Evolutionary conservation across 1,140 invertebrate genomes (phyloP), one percentile per base, ranked within the genome.

Genomic region (Achatina immaculata): DNA sequence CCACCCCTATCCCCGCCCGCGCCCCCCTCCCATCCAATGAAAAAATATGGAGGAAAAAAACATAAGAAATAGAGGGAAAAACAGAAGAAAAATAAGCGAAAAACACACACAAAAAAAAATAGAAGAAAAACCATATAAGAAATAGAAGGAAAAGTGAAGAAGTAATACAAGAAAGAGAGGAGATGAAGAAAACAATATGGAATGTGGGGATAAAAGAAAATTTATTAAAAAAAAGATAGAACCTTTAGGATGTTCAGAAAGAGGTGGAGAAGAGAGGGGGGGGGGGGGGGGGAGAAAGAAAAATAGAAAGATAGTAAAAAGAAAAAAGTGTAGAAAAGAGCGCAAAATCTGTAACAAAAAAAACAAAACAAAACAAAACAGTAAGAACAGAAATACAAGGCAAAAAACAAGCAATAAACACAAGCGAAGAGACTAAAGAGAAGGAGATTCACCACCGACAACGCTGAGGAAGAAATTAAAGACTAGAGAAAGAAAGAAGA

Each of bases 41-140:
- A n/a, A n/a, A n/a, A n/a, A n/a, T n/a, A n/a, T n/a, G n/a, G n/a
- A n/a, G n/a, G n/a, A 48, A 28, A 75, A 42, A 51, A 36, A 48
- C 3, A 75, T 36, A 75, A 36, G 43, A 42, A 75, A 42, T 11
- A 42, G 43, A 36, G 45, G 72, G 45, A 24, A 48, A 36, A 75
- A 19, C 7, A 42, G 43, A 24, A 48, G 72, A 75, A 42, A 48
- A 28, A 75, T n/a, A n/a, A 36, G 45, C 38, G 45, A 24, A 48
- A 36, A 75, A 19, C 7, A 42, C 19, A 24, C 6, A 42, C 43
- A 42, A 48, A 28, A 75, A 19, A 75, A 24, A 75, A 19, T 9
- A 36, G 36, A 28, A 75, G 7, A 43, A 24, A 48, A 42, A 75
- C 6, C 43, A 42, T 14, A 48, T 14, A 51, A 28, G 45, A 51